A percentile compares a stretch with the other conserved stretches of the same genome.
These are phyloP conservation scores for Harlomillsia oculata DNA, from an alignment of 1,140 invertebrate species.

Conservation along the genomic window DNA sequence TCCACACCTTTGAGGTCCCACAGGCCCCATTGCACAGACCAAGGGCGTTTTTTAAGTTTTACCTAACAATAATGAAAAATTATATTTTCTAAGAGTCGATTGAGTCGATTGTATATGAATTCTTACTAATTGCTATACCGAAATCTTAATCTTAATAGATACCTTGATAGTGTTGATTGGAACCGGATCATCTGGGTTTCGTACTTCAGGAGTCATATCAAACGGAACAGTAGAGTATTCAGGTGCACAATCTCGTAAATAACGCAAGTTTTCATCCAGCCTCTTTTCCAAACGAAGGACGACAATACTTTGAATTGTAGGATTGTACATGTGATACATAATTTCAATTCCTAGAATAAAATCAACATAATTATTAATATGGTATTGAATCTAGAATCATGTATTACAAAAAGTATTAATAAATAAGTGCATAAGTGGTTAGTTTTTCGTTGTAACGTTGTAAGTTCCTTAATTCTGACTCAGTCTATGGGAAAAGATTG, in stretches of 20 bases:
- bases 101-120: not conserved
- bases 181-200: constrained; percentile 64
- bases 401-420: not conserved
- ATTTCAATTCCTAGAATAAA: constrained; percentile 66
- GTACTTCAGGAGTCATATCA: constrained; percentile 76
- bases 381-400: not conserved
- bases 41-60: constrained; percentile 72
- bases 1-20: constrained; percentile 67
- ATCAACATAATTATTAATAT: constrained; percentile 19
- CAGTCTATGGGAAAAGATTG: too few species aligned
- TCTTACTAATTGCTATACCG: constrained; percentile 1
- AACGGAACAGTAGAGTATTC: constrained; percentile 89
- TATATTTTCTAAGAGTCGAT: not conserved
- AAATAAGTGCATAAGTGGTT: not conserved
- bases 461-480: too few species aligned
- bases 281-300: constrained; percentile 84
- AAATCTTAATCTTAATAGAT: constrained; percentile 19
- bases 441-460: not conserved
- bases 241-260: constrained; percentile 82
- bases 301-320: constrained; percentile 79
- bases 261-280: constrained; percentile 78
- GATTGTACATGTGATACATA: constrained; percentile 86
- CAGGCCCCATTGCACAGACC: constrained; percentile 74
- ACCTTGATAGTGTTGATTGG: constrained; percentile 83
- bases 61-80: constrained; percentile 44